These are phyloP conservation scores for Psylliodes chrysocephalus DNA, from an alignment of 2,888 invertebrate species.

Conservation along the genomic window DNA sequence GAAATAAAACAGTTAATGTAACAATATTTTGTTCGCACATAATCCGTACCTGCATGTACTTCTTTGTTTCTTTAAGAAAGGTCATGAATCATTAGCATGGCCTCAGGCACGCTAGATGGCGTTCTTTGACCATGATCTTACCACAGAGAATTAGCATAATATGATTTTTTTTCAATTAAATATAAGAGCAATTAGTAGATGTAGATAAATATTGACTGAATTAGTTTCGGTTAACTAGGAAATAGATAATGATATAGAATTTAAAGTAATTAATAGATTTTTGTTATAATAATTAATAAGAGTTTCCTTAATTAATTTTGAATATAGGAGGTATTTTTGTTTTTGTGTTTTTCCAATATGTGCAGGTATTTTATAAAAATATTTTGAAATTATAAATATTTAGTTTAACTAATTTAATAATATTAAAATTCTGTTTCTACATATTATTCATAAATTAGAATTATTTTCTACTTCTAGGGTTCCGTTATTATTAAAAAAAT, in stretches of 20 bases:
- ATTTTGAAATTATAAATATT: too few relatives aligned
- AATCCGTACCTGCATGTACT: background rate
- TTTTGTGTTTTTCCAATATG: too few relatives aligned
- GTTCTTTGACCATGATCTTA: constrained; percentile 59
- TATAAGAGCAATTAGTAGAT: background rate
- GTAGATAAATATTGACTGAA: background rate
- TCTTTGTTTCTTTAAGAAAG: constrained; percentile 47
- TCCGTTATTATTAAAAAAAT: too few relatives aligned
- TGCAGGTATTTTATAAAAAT: too few relatives aligned
- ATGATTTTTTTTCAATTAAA: background rate
- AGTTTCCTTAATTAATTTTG: background rate
- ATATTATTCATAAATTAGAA: too few relatives aligned
- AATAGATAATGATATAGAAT: background rate
- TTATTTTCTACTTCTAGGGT: too few relatives aligned
- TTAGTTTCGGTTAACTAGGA: background rate
- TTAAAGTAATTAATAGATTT: background rate
- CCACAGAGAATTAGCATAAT: constrained; percentile 31
- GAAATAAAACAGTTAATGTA: too few relatives aligned
- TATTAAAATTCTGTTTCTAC: too few relatives aligned
- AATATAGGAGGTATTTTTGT: too few relatives aligned
- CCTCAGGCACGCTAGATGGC: constrained; percentile 47
- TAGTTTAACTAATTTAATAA: too few relatives aligned
- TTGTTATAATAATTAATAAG: background rate
- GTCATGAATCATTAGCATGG: constrained; percentile 54
- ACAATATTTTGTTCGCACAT: too few relatives aligned